Conservation (phyloP, 2,113 vertebrate genomes). For the Rousettus leschenaultii region DNA sequence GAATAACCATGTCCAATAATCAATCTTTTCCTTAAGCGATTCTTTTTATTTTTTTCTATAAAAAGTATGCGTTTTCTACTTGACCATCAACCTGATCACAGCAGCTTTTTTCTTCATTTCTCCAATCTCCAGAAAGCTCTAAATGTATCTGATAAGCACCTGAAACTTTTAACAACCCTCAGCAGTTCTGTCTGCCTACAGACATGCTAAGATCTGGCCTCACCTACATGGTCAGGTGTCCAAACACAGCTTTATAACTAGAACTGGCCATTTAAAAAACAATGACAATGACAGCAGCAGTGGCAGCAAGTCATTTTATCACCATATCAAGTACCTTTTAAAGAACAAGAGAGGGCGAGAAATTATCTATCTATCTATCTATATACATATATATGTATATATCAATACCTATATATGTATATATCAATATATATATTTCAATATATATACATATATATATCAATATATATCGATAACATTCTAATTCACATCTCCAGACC, state of each 20-base stretch:
- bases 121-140: neutral
- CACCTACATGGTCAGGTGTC: neutral
- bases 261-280: neutral
- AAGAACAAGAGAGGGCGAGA: neutral
- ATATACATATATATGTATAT: too few species aligned
- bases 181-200: neutral
- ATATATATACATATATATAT: too few species aligned
- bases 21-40: neutral
- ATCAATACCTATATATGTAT: too few species aligned
- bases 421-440: too few species aligned
- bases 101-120: neutral
- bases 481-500: neutral
- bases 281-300: neutral
- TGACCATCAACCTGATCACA: neutral
- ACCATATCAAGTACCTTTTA: neutral
- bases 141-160: neutral
- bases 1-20: neutral
- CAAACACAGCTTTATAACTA: neutral
- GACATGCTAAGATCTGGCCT: neutral
- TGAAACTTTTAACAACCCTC: neutral
- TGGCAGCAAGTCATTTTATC: neutral
- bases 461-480: neutral
- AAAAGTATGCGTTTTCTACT: neutral
- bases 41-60: neutral
- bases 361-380: too few species aligned